phyloP scores from a whole-genome alignment of 2,113 vertebrate genomes.

The Orthonyx spaldingii region DNA sequence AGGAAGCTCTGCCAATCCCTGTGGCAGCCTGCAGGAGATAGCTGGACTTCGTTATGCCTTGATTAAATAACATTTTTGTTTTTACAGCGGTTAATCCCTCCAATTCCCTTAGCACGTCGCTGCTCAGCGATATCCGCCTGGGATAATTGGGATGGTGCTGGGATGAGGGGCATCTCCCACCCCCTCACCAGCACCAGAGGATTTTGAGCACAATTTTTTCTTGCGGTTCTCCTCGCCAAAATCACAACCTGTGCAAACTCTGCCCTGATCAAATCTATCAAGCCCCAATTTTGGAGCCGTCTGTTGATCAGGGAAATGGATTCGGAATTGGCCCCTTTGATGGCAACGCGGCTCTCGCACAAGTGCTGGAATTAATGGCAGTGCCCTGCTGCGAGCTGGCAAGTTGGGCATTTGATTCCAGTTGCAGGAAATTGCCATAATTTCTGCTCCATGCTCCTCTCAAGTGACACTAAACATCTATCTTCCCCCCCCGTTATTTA shows the following conservation, averaged over 20 bases:
- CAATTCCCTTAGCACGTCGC: neutral
- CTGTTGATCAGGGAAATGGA: conserved; percentile 76
- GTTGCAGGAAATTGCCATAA: conserved; percentile 75
- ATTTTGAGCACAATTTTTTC: conserved; percentile 54
- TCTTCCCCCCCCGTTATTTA: neutral
- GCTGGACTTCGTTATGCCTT: neutral
- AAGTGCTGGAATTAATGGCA: conserved; percentile 70
- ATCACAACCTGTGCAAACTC: conserved; percentile 73
- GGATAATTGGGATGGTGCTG: neutral
- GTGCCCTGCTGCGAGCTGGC: conserved; percentile 43
- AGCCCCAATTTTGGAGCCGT: conserved; percentile 65
- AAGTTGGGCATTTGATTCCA: conserved; percentile 74
- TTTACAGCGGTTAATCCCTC: conserved; percentile 45
- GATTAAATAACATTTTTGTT: conserved; percentile 64
- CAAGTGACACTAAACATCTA: conserved; percentile 25
- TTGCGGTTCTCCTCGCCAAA: conserved; percentile 59
- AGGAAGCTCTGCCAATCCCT: neutral
- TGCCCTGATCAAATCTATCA: conserved; percentile 74
- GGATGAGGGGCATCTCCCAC: neutral
- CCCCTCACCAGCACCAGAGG: neutral
- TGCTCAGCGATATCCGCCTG: neutral
- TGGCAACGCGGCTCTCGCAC: conserved; percentile 59
- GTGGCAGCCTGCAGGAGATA: neutral
- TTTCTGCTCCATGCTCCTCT: conserved; percentile 63
- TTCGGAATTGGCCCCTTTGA: conserved; percentile 73